Conservation (phyloP, 2,888 invertebrate species). For the Dynastes tityus region DNA sequence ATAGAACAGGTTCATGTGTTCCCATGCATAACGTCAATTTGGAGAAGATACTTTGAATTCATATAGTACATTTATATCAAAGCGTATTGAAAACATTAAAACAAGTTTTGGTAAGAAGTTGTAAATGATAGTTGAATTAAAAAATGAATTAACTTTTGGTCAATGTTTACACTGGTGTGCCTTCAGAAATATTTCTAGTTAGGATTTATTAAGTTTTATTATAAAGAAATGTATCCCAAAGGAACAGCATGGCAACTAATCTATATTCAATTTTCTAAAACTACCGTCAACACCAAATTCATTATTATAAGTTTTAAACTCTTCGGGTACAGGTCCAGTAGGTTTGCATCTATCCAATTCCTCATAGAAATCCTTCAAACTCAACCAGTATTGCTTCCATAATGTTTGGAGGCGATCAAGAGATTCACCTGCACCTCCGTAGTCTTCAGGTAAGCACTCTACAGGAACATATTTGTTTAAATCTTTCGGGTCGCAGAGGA, state of each 20-base stretch:
- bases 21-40: no score
- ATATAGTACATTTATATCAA: no score
- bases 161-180: no score
- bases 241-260: slow-evolving; percentile 60
- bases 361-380: slow-evolving; percentile 74
- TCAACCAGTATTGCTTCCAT: slow-evolving; percentile 72
- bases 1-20: no score
- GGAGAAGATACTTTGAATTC: no score
- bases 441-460: slow-evolving; percentile 77
- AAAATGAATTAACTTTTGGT: no score
- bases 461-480: slow-evolving; percentile 75
- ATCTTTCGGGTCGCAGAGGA: slow-evolving; percentile 73
- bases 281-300: slow-evolving; percentile 73
- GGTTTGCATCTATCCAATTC: slow-evolving; percentile 74
- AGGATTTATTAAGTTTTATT: slow-evolving; percentile 74
- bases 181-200: no score
- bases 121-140: no score
- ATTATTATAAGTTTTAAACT: slow-evolving; percentile 59
- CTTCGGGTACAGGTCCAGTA: slow-evolving; percentile 58
- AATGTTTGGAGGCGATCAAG: slow-evolving; percentile 72
- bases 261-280: slow-evolving; percentile 77
- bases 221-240: slow-evolving; percentile 58
- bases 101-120: no score
- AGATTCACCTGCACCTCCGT: slow-evolving; percentile 76
- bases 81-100: no score